A percentile compares a stretch with the other conserved stretches of the same genome.
phyloP scores from a whole-genome alignment of 2,113 vertebrate species.

The Anguilla japonica region DNA sequence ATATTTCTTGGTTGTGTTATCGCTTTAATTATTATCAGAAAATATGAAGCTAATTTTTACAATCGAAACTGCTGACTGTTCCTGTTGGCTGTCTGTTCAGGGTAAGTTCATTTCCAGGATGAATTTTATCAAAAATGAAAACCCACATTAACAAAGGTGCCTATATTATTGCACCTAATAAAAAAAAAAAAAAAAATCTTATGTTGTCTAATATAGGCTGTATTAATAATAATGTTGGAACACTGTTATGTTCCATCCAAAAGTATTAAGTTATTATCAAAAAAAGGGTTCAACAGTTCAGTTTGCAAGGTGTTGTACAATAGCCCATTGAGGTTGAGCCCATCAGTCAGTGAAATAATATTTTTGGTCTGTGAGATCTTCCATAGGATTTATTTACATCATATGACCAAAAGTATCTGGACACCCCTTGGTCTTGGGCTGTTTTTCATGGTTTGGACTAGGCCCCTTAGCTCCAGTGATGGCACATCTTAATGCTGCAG shows the following conservation, averaged over 20 bases:
- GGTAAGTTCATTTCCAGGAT: not conserved
- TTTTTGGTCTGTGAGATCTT: not conserved
- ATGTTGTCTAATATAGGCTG: not conserved
- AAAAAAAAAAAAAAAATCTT: not conserved
- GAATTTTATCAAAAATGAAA: not conserved
- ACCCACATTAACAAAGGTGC: not conserved
- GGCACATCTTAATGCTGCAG: too few species aligned
- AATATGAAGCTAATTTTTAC: not conserved
- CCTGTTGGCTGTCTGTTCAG: not conserved
- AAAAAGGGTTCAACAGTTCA: not conserved
- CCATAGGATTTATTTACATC: not conserved
- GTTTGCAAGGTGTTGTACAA: not conserved
- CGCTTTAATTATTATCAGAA: not conserved
- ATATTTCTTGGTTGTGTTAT: not conserved
- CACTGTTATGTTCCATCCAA: too few species aligned
- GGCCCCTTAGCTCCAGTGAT: too few species aligned
- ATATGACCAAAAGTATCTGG: too few species aligned
- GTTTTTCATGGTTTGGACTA: too few species aligned
- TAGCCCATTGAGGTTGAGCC: too few species aligned
- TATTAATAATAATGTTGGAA: not conserved
- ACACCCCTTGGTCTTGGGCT: too few species aligned
- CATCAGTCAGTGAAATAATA: not conserved
- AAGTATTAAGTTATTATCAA: not conserved
- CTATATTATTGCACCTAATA: not conserved
- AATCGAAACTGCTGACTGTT: not conserved